phyloP scores from a whole-genome alignment of 2,113 vertebrate genomes.

The Stomatorhinus ivindoensis region DNA sequence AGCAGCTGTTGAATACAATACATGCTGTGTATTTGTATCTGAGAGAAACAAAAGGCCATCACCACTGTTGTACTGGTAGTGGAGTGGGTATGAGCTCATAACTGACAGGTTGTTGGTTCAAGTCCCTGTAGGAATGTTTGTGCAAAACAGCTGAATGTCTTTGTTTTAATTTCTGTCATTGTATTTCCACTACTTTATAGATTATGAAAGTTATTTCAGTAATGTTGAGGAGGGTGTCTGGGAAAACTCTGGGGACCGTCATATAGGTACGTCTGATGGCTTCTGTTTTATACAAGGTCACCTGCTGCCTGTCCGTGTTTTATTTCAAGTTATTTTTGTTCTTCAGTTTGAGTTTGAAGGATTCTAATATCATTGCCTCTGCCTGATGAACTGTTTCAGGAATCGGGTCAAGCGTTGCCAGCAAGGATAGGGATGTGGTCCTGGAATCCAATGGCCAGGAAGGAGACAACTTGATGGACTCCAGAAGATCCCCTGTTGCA shows the following conservation, averaged over 20 bases:
- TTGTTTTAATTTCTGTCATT: not conserved
- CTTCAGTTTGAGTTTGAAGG: not conserved
- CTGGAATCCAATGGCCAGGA: constrained; percentile 17
- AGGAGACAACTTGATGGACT: constrained; percentile 60
- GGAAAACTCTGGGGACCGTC: constrained; percentile 48
- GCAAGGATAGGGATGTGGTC: constrained; percentile 14
- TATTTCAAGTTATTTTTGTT: not conserved
- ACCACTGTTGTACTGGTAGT: not conserved
- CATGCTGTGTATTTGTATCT: not conserved
- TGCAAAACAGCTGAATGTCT: not conserved
- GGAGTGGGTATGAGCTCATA: not conserved
- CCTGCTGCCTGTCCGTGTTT: not conserved
- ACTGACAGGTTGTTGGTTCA: not conserved
- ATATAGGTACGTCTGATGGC: constrained; percentile 41
- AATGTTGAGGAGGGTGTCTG: constrained; percentile 59
- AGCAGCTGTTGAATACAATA: not conserved
- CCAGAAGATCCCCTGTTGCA: constrained; percentile 11
- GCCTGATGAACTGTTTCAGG: constrained; percentile 21
- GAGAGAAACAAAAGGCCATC: not conserved
- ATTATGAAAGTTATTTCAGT: constrained; percentile 47
- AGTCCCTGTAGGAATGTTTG: not conserved
- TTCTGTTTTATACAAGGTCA: not conserved
- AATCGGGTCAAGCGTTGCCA: constrained; percentile 19
- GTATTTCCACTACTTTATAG: constrained; percentile 26
- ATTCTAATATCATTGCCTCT: not conserved